Conservation (phyloP, 2,113 vertebrate genomes). For the Nesoenas mayeri region DNA sequence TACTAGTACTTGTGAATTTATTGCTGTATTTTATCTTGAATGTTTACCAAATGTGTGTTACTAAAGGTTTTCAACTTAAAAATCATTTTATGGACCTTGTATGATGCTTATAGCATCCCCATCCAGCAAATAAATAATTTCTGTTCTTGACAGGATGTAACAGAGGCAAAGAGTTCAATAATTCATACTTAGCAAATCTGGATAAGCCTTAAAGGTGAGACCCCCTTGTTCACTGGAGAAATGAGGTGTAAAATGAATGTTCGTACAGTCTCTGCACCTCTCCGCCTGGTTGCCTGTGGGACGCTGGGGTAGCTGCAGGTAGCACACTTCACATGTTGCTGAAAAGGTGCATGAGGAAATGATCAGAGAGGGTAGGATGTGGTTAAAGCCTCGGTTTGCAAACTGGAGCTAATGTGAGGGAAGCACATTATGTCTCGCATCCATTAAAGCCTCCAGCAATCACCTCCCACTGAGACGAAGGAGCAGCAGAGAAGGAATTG, state of each 20-base stretch:
- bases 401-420: constrained; percentile 43
- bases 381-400: constrained; percentile 55
- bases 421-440: constrained; percentile 9
- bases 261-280: fast-evolving
- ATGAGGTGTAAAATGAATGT: not conserved
- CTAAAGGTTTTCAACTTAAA: not conserved
- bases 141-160: not conserved
- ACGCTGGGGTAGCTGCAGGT: not conserved
- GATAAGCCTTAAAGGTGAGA: not conserved
- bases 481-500: constrained; percentile 27
- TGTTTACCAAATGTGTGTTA: not conserved
- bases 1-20: not conserved
- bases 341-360: constrained; percentile 49
- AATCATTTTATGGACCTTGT: not conserved
- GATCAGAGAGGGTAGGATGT: constrained; percentile 58
- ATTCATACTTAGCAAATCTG: not conserved
- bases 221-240: not conserved
- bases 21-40: not conserved
- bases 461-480: constrained; percentile 13
- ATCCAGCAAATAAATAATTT: not conserved
- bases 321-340: not conserved
- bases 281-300: not conserved
- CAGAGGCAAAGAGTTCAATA: not conserved
- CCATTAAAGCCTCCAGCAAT: constrained; percentile 45
- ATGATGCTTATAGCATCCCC: not conserved